These are phyloP conservation scores for Plagodis pulveraria DNA, from an alignment of 2,888 invertebrate genomes.

Conservation along the genomic window DNA sequence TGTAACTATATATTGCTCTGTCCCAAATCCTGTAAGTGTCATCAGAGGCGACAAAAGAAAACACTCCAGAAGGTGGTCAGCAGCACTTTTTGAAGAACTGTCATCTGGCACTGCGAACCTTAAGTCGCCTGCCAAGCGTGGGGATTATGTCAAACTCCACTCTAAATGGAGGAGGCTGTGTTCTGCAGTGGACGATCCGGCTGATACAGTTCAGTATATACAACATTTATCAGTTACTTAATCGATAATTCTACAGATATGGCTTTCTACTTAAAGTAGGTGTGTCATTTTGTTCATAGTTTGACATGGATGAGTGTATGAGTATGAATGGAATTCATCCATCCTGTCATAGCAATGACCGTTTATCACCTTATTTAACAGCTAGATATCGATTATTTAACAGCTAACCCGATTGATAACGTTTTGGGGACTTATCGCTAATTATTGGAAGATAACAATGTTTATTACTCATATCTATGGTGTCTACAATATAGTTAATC, in stretches of 20 bases:
- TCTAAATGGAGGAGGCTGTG: no score
- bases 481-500: conserved; percentile 27
- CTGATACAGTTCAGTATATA: no score
- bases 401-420: conserved; percentile 80
- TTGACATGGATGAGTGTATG: neutral
- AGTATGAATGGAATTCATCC: conserved; percentile 18
- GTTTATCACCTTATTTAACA: conserved; percentile 80
- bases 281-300: conserved; percentile 24
- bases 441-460: conserved; percentile 79
- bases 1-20: no score
- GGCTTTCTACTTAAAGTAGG: conserved; percentile 12
- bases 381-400: conserved; percentile 85
- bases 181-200: no score
- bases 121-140: no score
- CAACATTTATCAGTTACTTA: conserved; percentile 8
- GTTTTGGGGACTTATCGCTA: conserved; percentile 79
- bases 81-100: no score
- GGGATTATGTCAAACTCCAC: no score
- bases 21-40: no score
- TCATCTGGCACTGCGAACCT: no score
- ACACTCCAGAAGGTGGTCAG: no score
- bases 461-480: conserved; percentile 60
- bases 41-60: no score
- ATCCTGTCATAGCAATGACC: conserved; percentile 62
- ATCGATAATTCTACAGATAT: conserved; percentile 14